Conservation (phyloP, 2,797 vertebrate genomes). For the Limnodromus scolopaceus region DNA sequence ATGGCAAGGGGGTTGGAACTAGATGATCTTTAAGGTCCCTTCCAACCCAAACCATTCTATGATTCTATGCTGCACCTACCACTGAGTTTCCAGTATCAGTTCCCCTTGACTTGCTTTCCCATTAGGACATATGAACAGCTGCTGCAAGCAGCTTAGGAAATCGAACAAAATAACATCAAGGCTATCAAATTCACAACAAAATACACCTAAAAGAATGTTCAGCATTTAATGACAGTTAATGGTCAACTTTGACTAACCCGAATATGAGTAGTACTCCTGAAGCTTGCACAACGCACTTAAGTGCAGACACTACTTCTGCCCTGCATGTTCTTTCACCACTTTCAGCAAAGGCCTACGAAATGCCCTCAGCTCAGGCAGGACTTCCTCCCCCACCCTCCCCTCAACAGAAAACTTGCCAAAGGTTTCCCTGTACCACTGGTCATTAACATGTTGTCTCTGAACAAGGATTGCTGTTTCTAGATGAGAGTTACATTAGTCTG, state of each 20-base stretch:
- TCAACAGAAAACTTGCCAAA: not conserved
- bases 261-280: not conserved
- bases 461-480: not conserved
- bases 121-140: not conserved
- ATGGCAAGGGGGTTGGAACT: too few relatives aligned
- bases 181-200: not conserved
- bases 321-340: not conserved
- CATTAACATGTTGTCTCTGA: not conserved
- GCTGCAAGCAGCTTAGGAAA: not conserved
- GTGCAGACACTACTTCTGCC: not conserved
- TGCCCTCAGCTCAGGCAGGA: not conserved
- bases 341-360: not conserved
- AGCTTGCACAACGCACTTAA: not conserved
- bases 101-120: not conserved
- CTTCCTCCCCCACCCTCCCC: rapidly evolving
- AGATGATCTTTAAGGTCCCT: too few relatives aligned
- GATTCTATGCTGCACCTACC: not conserved
- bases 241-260: rapidly evolving
- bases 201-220: not conserved
- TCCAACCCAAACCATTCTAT: too few relatives aligned
- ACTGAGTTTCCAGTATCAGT: not conserved
- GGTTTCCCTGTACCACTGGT: not conserved
- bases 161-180: not conserved
- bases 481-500: not conserved
- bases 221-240: not conserved